These are phyloP conservation scores for Anthrax anthrax DNA, from an alignment of 2,888 invertebrate species.

Conservation along the genomic window DNA sequence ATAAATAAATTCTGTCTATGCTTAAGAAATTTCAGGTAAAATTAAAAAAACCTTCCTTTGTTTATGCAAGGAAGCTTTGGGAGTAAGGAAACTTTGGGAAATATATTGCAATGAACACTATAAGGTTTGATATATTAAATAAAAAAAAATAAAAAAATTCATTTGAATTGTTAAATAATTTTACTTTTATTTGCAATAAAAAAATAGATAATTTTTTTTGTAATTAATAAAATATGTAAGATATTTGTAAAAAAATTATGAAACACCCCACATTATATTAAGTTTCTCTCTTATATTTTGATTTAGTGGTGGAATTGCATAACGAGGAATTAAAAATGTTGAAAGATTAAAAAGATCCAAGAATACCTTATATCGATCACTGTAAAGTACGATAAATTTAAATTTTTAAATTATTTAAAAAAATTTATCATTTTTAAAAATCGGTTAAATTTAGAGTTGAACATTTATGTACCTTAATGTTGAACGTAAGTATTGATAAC, in stretches of 20 bases:
- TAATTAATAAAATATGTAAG: neutral
- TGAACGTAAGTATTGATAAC: slow-evolving; percentile 92
- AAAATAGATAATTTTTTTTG: neutral
- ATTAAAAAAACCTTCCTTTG: too few species aligned
- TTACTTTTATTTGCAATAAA: too few species aligned
- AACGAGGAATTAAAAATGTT: slow-evolving; percentile 86
- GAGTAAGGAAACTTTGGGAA: too few species aligned
- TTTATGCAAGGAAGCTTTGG: too few species aligned
- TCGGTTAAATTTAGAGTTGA: neutral
- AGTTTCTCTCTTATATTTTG: slow-evolving; percentile 47
- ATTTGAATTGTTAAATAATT: too few species aligned
- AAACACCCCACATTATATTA: slow-evolving; percentile 9
- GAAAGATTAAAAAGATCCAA: slow-evolving; percentile 94
- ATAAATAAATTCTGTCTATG: too few species aligned
- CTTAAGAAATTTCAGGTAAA: too few species aligned
- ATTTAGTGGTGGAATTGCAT: slow-evolving; percentile 77
- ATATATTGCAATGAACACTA: too few species aligned
- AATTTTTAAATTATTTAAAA: slow-evolving; percentile 7
- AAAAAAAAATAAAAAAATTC: too few species aligned
- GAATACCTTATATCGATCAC: slow-evolving; percentile 98
- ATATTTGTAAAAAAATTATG: neutral
- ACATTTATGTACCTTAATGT: slow-evolving; percentile 80
- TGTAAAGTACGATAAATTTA: too few species aligned
- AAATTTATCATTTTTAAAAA: slow-evolving; percentile 1
- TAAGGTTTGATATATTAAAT: too few species aligned